Evolutionary conservation across 2,888 invertebrate genomes (phyloP), one percentile per base, ranked within the genome.

Genomic region (Sphaerophoria rueppellii): DNA sequence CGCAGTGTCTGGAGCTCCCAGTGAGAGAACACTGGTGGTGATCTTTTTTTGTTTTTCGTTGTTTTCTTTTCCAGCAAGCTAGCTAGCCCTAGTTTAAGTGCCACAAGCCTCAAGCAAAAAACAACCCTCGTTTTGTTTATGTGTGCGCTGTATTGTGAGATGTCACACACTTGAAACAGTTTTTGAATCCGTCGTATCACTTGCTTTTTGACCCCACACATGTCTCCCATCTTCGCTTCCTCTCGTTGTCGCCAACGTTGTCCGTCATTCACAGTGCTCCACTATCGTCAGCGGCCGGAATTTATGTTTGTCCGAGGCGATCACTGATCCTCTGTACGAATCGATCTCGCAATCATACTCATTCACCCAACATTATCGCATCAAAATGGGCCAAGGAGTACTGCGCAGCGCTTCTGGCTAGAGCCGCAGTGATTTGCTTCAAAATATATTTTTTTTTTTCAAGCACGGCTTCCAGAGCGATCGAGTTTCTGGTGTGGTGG

Each of bases 371-470:
- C 65, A 80, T 81, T 76, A 63, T 80, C 80, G 57, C 65, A 76
- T 67, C 43, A 82, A 40, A 65, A 74, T 58, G 52, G 63, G n/a
- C 43, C 11, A 40, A 37, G 35, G 40, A 54, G 24, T n/a, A n/a
- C 76, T 24, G 24, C 24, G 24, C 24, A 24, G 24, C 24, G 24
- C 24, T 24, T 24, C 24, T 24, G 24, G 24, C 24, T 76, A 75
- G 75, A 85, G 76, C 70, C 50, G 75, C 71, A 55, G 55, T 81
- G 80, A 67, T 58, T 73, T 81, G 76, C 80, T 73, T 70, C 80
- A 74, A 48, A 67, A 37, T 57, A n/a, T n/a, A n/a, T n/a, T n/a
- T n/a, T n/a, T n/a, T n/a, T n/a, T n/a, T n/a, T n/a, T n/a, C n/a
- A n/a, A 55, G 9, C n/a, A 61, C 32, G n/a, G 16, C 73, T 78